Conservation (phyloP, 2,797 vertebrate genomes). For the Thamnophis elegans region DNA sequence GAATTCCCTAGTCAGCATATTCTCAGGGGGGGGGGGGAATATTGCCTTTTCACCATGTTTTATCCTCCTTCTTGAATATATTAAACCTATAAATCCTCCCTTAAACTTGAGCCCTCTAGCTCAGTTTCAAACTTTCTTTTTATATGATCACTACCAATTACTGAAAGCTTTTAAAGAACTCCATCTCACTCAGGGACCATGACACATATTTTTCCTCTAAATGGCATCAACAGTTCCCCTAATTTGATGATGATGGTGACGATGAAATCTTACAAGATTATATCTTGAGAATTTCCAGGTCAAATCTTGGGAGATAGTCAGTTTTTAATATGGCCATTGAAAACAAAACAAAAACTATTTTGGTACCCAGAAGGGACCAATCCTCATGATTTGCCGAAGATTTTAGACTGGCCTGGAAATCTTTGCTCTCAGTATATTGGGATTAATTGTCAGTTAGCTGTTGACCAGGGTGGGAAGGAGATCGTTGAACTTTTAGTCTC, state of each 20-base stretch:
- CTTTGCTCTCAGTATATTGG: not conserved
- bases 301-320: not conserved
- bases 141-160: not conserved
- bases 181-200: not conserved
- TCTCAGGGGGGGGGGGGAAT: not conserved
- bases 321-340: not conserved
- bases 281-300: not conserved
- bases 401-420: not conserved
- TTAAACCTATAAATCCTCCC: not conserved
- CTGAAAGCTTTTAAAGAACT: not conserved
- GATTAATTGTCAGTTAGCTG: not conserved
- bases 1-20: not conserved
- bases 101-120: not conserved
- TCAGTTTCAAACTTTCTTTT: not conserved
- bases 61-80: not conserved
- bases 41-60: not conserved
- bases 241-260: not conserved
- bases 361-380: not conserved
- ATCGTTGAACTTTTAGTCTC: not conserved
- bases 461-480: not conserved
- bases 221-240: not conserved
- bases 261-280: not conserved
- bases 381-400: not conserved
- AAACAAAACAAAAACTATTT: not conserved
- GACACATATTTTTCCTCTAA: not conserved